phyloP scores from a whole-genome alignment of 2,888 invertebrate genomes.

The Trypoxylon attenuatum region DNA sequence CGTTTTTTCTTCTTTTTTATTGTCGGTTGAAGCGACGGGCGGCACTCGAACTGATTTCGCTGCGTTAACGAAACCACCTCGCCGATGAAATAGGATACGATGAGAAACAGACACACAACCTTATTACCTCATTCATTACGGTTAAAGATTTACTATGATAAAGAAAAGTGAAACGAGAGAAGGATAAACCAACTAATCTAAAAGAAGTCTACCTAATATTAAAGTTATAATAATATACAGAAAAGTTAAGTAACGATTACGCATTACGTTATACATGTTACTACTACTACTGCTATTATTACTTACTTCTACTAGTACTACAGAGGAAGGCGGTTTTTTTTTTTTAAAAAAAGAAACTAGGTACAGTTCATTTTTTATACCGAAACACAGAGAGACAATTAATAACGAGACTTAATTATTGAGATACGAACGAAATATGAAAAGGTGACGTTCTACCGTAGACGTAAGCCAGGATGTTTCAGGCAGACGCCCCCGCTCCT shows the following conservation, averaged over 20 bases:
- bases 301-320: conserved; percentile 54
- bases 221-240: conserved; percentile 72
- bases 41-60: conserved; percentile 46
- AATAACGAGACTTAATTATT: conserved; percentile 49
- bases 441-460: conserved; percentile 46
- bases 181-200: conserved; percentile 64
- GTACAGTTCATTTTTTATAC: conserved; percentile 50
- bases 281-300: conserved; percentile 60
- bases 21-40: conserved; percentile 45
- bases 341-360: conserved; percentile 43
- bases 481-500: conserved; percentile 45
- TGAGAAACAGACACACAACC: conserved; percentile 70
- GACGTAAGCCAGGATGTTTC: conserved; percentile 49
- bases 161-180: conserved; percentile 61
- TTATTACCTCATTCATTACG: conserved; percentile 74
- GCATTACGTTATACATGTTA: conserved; percentile 68
- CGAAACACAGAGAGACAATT: conserved; percentile 44
- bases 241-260: conserved; percentile 69
- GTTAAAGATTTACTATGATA: conserved; percentile 71
- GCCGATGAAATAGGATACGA: conserved; percentile 56
- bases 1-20: conserved; percentile 19
- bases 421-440: conserved; percentile 31
- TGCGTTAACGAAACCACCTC: conserved; percentile 56
- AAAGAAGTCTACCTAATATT: conserved; percentile 72
- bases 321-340: conserved; percentile 44